phyloP scores from a whole-genome alignment of 2,888 invertebrate species.

The Lysandra bellargus region DNA sequence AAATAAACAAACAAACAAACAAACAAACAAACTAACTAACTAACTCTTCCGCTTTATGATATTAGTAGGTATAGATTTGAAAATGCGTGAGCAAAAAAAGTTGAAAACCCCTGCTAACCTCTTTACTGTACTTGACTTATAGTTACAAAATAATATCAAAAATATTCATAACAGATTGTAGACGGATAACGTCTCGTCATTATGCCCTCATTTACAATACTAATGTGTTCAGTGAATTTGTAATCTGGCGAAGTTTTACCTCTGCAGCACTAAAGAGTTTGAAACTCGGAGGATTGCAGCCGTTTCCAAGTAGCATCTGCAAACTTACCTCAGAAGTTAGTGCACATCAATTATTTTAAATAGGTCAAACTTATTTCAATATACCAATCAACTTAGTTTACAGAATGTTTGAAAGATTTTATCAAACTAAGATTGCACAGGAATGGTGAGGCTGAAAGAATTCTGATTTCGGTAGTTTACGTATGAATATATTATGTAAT shows the following conservation, averaged over 20 bases:
- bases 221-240: not conserved
- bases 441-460: not conserved
- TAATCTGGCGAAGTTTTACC: not conserved
- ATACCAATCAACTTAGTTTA: not conserved
- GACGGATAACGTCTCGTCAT: not conserved
- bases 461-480: not conserved
- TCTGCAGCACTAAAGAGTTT: not conserved
- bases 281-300: not conserved
- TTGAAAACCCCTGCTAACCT: too few relatives aligned
- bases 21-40: too few relatives aligned
- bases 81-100: too few relatives aligned
- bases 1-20: too few relatives aligned
- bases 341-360: not conserved
- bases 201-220: not conserved
- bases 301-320: not conserved
- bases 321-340: not conserved
- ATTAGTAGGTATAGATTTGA: too few relatives aligned
- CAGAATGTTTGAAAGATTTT: not conserved
- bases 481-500: too few relatives aligned
- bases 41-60: too few relatives aligned
- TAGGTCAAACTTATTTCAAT: conserved; percentile 1
- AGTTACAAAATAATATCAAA: too few relatives aligned
- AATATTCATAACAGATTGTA: too few relatives aligned
- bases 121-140: too few relatives aligned
- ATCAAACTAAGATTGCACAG: not conserved